phyloP scores from a whole-genome alignment of 1,140 invertebrate genomes.

The Ylistrum balloti region DNA sequence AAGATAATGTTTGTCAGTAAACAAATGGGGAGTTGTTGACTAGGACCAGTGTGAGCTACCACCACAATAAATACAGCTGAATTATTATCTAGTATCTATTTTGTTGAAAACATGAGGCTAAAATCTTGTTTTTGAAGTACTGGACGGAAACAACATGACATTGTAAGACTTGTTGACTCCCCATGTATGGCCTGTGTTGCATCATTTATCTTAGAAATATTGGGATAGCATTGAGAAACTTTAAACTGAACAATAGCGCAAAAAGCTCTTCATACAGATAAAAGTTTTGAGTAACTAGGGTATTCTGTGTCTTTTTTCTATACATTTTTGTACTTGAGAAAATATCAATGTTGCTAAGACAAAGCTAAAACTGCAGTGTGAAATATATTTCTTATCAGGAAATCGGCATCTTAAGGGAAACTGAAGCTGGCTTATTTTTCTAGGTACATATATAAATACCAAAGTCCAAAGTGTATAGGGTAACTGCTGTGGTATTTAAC shows the following conservation, averaged over 20 bases:
- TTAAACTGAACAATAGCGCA: neutral
- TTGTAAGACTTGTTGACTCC: no score
- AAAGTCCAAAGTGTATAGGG: neutral
- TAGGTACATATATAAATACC: neutral
- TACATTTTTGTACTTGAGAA: neutral
- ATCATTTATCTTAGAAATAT: no score
- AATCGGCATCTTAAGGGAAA: neutral
- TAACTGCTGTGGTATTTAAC: neutral
- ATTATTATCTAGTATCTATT: neutral
- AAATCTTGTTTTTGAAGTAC: neutral
- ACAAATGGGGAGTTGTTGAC: neutral
- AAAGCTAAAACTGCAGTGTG: neutral
- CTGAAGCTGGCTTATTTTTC: neutral
- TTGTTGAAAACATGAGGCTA: neutral
- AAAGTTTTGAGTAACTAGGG: neutral
- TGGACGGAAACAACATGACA: no score
- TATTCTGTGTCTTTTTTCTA: neutral
- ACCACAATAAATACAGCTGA: neutral
- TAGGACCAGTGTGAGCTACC: neutral
- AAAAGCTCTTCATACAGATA: neutral
- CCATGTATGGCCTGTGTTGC: no score
- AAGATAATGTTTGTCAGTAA: neutral
- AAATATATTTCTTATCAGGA: neutral
- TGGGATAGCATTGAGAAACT: no score
- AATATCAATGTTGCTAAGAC: conserved; percentile 1